Base-by-base conservation (phyloP, 2,888 invertebrate species). In the Trissolcus japonicus region DNA sequence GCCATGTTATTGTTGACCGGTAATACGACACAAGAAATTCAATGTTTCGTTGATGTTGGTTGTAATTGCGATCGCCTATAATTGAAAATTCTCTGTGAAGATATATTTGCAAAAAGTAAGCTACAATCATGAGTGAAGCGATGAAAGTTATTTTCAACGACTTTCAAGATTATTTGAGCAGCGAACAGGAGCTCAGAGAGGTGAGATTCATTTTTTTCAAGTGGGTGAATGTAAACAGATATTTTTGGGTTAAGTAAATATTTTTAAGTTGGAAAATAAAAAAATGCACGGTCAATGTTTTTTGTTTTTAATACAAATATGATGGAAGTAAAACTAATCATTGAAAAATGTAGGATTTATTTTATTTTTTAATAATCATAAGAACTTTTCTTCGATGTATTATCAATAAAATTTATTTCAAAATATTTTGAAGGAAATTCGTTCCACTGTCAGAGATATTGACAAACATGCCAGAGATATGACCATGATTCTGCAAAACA, bases 111-210 rank as follows among this genome's bases (percentile, higher is more conserved):
- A 41, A 53, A 62, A 53, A 21, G 13, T 2, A 16, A 11, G 35
- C 1, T 17, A 4, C 19, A 53, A 68, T 43, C 40, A 91, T 91
- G 91, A 86, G 89, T 66, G 90, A 90, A 81, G 88, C 90, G 66
- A 89, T 92, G 54, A 89, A 91, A 69, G 90, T 91, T 73, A 91
- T 94, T 83, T 96, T 96, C 86, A 91, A 92, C 61, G 92, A 93
- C 21, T 96, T 95, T 87, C 96, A 96, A 86, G 93, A 93, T 76
- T 92, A 93, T 86, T 90, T 97, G 40, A 94, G 94, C 82, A 90
- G 91, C 13, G 96, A 97, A 84, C 95, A 96, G 87, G 94, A 94
- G 85, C 86, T 93, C 48, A 92, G 96, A 78, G 96, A 96, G 92
- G 96, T 96, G 89, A 41, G 78, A 25, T 41, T 59, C 13, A 41